Evolutionary conservation across 2,113 vertebrate species (phyloP).

Genomic region (Condylura cristata): DNA sequence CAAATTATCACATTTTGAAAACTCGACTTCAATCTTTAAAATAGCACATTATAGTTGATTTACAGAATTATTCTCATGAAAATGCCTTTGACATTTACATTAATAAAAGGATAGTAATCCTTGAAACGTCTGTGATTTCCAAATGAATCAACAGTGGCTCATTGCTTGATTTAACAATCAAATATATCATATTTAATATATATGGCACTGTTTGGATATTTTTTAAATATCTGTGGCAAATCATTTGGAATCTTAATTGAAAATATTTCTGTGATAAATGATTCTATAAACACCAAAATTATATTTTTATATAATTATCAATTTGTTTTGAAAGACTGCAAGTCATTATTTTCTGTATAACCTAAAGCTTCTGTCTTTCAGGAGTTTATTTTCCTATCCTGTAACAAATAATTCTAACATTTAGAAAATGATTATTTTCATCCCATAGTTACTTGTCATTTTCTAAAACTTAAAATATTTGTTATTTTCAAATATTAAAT

Average conservation of each 20-base stretch:
- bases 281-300: constrained; percentile 78
- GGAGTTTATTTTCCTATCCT: constrained; percentile 41
- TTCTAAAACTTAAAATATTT: constrained; percentile 44
- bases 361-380: not conserved
- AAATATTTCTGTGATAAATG: constrained; percentile 73
- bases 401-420: constrained; percentile 29
- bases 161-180: constrained; percentile 77
- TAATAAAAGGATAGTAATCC: constrained; percentile 79
- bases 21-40: constrained; percentile 74
- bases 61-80: constrained; percentile 71
- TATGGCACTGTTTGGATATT: constrained; percentile 79
- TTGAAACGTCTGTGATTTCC: constrained; percentile 79
- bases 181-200: constrained; percentile 84
- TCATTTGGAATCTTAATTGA: constrained; percentile 79
- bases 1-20: constrained; percentile 14
- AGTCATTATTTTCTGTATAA: constrained; percentile 63
- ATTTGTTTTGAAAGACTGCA: constrained; percentile 77
- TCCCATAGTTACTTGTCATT: not conserved
- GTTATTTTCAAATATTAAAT: constrained; percentile 8
- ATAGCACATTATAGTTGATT: constrained; percentile 79
- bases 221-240: constrained; percentile 81
- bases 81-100: constrained; percentile 71
- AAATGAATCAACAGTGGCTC: constrained; percentile 81
- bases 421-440: constrained; percentile 16
- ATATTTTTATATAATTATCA: constrained; percentile 77